Evolutionary conservation across 2,888 invertebrate species (phyloP).

Genomic region (Drosophila eohydei): DNA sequence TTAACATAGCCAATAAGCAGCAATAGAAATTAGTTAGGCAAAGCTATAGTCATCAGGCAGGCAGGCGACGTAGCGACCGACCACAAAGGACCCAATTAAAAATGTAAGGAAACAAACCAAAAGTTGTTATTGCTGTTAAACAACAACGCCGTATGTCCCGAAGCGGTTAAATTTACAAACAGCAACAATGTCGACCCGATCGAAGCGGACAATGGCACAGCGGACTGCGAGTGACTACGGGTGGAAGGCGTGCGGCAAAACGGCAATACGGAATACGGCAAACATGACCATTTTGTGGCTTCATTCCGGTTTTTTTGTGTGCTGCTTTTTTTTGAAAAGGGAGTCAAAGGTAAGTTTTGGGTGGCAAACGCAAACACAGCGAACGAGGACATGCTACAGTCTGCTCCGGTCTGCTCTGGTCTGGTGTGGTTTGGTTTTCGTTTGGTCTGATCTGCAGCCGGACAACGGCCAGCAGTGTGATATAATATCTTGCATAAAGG

Average conservation of each 20-base stretch:
- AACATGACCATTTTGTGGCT: slow-evolving; percentile 81
- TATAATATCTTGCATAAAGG: slow-evolving; percentile 79
- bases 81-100: slow-evolving; percentile 84
- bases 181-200: slow-evolving; percentile 61
- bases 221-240: slow-evolving; percentile 17
- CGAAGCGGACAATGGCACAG: slow-evolving; percentile 47
- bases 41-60: slow-evolving; percentile 68
- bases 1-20: slow-evolving; percentile 81
- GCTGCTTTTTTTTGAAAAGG: slow-evolving; percentile 18
- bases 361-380: slow-evolving; percentile 61
- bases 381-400: slow-evolving; percentile 45
- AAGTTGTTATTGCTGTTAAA: slow-evolving; percentile 78
- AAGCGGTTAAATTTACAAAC: slow-evolving; percentile 83
- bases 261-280: slow-evolving; percentile 56
- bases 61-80: slow-evolving; percentile 33
- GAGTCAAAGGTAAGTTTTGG: slow-evolving; percentile 75
- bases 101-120: slow-evolving; percentile 82
- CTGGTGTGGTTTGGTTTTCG: slow-evolving; percentile 13
- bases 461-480: slow-evolving; percentile 74
- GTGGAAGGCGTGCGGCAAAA: slow-evolving; percentile 8
- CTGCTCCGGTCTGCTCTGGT: slow-evolving; percentile 1
- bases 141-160: slow-evolving; percentile 82
- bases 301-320: slow-evolving; percentile 34
- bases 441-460: slow-evolving; percentile 22
- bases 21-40: slow-evolving; percentile 78